Conservation (phyloP, 2,113 vertebrate species). For the Zootoca vivipara region DNA sequence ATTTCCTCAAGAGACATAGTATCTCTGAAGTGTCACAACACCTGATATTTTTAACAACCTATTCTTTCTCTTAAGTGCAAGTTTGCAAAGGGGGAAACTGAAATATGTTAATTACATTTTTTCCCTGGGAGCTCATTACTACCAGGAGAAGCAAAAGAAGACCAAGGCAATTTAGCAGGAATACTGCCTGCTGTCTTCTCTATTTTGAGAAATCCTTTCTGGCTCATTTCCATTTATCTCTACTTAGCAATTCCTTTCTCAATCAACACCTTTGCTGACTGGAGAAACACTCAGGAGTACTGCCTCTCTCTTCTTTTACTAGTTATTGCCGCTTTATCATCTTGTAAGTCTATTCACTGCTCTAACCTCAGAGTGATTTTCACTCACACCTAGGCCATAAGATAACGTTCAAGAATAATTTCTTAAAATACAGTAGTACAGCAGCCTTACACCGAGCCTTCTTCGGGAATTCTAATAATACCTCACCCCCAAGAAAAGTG, state of each 20-base stretch:
- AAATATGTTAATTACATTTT: conserved; percentile 18
- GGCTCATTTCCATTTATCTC: conserved; percentile 14
- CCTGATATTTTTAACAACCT: conserved; percentile 6
- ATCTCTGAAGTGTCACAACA: not conserved
- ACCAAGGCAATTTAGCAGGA: not conserved
- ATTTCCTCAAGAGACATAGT: not conserved
- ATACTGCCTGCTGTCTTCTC: not conserved
- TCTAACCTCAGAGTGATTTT: not conserved
- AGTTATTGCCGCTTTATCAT: not conserved
- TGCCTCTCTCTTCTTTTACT: not conserved
- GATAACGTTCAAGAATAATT: not conserved
- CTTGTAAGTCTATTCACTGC: not conserved
- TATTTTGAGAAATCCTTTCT: not conserved
- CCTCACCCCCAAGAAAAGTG: too few relatives aligned
- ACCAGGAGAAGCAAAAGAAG: not conserved
- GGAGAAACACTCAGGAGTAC: conserved; percentile 5
- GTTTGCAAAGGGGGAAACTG: not conserved
- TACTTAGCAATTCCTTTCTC: not conserved
- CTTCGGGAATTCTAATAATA: too few relatives aligned
- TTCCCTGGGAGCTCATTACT: conserved; percentile 1
- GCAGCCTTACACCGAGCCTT: too few relatives aligned
- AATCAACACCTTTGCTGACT: conserved; percentile 22
- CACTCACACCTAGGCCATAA: not conserved
- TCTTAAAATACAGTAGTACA: not conserved
- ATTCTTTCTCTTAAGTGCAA: not conserved